These are phyloP conservation scores for Amphipyra tragopoginis DNA, from an alignment of 2,888 invertebrate species.

Conservation along the genomic window DNA sequence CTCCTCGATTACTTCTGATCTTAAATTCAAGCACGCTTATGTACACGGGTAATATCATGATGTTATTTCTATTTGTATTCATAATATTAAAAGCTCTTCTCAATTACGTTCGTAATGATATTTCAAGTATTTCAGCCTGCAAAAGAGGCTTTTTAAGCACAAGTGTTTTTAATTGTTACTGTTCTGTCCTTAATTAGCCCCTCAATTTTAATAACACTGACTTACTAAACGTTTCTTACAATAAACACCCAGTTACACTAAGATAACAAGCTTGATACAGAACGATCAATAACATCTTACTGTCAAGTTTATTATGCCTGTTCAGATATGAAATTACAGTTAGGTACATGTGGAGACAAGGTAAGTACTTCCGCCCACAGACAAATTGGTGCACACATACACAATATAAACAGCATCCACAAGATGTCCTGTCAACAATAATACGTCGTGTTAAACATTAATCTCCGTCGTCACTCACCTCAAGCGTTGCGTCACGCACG, in stretches of 20 bases:
- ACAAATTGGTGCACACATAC: slow-evolving; percentile 14
- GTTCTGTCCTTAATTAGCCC: slow-evolving; percentile 9
- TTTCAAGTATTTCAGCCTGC: slow-evolving; percentile 13
- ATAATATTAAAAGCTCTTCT: slow-evolving; percentile 39
- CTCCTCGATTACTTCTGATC: slow-evolving; percentile 20
- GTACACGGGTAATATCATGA: slow-evolving; percentile 26
- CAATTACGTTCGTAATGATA: slow-evolving; percentile 34
- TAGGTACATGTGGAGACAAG: background rate
- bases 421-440: slow-evolving; percentile 18
- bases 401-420: slow-evolving; percentile 6
- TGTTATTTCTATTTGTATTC: slow-evolving; percentile 28
- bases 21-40: slow-evolving; percentile 35
- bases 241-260: background rate
- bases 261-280: slow-evolving; percentile 3
- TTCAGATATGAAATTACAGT: background rate
- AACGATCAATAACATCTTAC: background rate
- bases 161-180: slow-evolving; percentile 29
- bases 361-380: background rate
- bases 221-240: background rate
- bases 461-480: slow-evolving; percentile 77
- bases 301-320: too few relatives aligned
- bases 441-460: slow-evolving; percentile 21
- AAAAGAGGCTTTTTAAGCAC: slow-evolving; percentile 21
- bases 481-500: slow-evolving; percentile 95
- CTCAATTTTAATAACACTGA: slow-evolving; percentile 36